Evolutionary conservation across 2,113 vertebrate genomes (phyloP), one percentile per base, ranked within the genome.

Genomic region (Saccopteryx leptura): DNA sequence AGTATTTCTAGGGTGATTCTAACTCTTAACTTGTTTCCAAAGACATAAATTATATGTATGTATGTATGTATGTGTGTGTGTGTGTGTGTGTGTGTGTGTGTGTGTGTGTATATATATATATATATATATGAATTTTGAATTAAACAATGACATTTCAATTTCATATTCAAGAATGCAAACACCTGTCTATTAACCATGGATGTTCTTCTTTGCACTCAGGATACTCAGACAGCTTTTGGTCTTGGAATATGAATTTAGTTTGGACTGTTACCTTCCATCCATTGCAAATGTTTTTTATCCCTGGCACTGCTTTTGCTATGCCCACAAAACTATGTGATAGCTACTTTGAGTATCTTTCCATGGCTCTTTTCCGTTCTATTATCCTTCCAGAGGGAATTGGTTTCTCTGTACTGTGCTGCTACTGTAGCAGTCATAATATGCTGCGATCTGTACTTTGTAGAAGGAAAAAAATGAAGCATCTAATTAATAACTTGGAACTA

Each of bases 221-320:
- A 24, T 48, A 17, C 10, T 65, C 56, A 76, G 24, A 91, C 66
- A 94, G 24, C 56, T 89, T 68, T 88, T 31, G 7, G 54, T 91
- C 54, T 96, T 84, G 86, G 48, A 88, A 76, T 85, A 60, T 54
- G 89, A 82, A 89, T 95, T 91, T 85, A 96, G 72, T 93, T 76
- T 82, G 61, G n/a, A 69, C 11, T 74, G 92, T 65, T 71, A 80
- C 72, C 48, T 96, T 87, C 11, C 23, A 79, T 78, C 31, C 46
- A 75, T 79, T 91, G 39, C 46, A 94, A 65, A 84, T 58, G 33
- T 48, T 91, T 48, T 91, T 87, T 83, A 48, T 78, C 54, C 11
- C 15, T 56, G 26, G 54, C 9, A 69, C 54, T 85, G 60, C 69
- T 94, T 92, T 92, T 46, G 90, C 50, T 65, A 1, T 95, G 88